phyloP scores from a whole-genome alignment of 2,113 vertebrate species.

The Pseudopodoces humilis region DNA sequence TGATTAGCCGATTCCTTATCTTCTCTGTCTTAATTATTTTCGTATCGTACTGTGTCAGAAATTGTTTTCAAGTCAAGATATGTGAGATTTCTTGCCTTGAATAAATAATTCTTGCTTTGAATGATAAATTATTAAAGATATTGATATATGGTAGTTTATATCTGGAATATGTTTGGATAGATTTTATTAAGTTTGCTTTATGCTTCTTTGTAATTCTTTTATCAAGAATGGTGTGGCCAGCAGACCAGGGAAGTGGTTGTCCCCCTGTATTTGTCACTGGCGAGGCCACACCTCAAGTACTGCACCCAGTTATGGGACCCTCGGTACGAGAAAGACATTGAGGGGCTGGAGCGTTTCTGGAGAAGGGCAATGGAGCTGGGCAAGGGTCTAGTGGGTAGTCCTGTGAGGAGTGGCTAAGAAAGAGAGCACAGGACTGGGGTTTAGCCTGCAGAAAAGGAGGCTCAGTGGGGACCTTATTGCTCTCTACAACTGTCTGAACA shows the following conservation, averaged over 20 bases:
- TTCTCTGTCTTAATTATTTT: background rate
- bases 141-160: background rate
- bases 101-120: background rate
- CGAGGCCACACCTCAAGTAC: background rate
- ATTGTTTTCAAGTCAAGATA: background rate
- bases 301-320: background rate
- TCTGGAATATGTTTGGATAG: background rate
- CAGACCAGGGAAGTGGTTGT: background rate
- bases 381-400: background rate
- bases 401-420: background rate
- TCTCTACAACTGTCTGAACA: background rate
- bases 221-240: background rate
- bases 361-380: background rate
- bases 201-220: background rate
- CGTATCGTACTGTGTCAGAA: background rate
- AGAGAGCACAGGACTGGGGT: background rate
- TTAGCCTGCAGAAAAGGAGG: background rate
- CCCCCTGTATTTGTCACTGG: background rate
- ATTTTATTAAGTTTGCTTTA: background rate
- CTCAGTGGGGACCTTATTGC: rapidly evolving
- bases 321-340: background rate
- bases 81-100: background rate
- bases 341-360: background rate
- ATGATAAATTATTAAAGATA: background rate
- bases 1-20: background rate